Evolutionary conservation across 2,888 invertebrate species (phyloP).

Genomic region (Galerucella nymphaeae): DNA sequence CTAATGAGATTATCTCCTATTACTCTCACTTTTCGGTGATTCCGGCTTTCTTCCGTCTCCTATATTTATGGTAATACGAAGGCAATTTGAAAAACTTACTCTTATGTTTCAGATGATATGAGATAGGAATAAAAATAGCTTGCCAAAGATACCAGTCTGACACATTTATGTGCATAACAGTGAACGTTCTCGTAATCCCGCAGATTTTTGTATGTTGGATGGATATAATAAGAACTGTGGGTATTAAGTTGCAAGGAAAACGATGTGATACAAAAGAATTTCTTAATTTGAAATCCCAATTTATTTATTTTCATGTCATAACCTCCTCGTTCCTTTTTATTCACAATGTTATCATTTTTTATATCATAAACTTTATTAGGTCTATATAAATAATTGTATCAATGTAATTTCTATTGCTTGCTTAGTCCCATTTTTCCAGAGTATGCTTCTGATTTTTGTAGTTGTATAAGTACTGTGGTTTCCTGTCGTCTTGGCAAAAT

Average conservation of each 20-base stretch:
- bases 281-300: too few relatives aligned
- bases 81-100: slow-evolving; percentile 32
- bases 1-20: slow-evolving; percentile 19
- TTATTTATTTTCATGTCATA: too few relatives aligned
- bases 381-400: too few relatives aligned
- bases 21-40: slow-evolving; percentile 17
- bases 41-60: slow-evolving; percentile 25
- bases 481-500: too few relatives aligned
- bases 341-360: too few relatives aligned
- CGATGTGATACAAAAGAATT: background rate
- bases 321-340: too few relatives aligned
- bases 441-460: too few relatives aligned
- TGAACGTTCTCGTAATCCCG: slow-evolving; percentile 1
- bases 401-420: too few relatives aligned
- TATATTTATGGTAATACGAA: slow-evolving; percentile 40
- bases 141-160: slow-evolving; percentile 29
- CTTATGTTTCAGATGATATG: slow-evolving; percentile 28
- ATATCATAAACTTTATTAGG: too few relatives aligned
- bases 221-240: background rate
- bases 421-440: too few relatives aligned
- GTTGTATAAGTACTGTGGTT: too few relatives aligned
- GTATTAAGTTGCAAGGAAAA: slow-evolving; percentile 5
- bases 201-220: slow-evolving; percentile 15
- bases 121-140: slow-evolving; percentile 41
- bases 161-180: slow-evolving; percentile 39